These are phyloP conservation scores for Zaprionus gabonicus DNA, from an alignment of 1,140 invertebrate genomes.

Conservation along the genomic window DNA sequence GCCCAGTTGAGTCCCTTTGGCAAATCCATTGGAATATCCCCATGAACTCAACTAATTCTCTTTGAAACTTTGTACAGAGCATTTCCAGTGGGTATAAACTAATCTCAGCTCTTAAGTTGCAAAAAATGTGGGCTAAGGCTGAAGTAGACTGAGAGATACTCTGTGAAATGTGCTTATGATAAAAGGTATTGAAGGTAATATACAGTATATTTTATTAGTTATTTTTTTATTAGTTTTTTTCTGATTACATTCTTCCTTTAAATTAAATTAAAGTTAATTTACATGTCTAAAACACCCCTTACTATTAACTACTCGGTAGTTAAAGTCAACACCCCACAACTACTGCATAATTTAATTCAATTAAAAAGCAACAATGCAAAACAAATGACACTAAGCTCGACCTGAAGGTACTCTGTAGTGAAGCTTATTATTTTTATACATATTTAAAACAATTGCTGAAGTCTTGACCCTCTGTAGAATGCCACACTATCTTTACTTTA, in stretches of 20 bases:
- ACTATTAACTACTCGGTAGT: not conserved
- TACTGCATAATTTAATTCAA: slow-evolving; percentile 75
- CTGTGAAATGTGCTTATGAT: not conserved
- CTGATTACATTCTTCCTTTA: too few species aligned
- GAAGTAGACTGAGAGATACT: not conserved
- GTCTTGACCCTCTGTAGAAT: too few species aligned
- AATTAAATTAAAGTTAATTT: too few species aligned
- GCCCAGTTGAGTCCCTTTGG: not conserved
- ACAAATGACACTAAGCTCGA: not conserved
- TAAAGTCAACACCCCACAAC: slow-evolving; percentile 7
- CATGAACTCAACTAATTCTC: not conserved
- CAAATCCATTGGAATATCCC: not conserved
- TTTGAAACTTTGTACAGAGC: slow-evolving; percentile 12
- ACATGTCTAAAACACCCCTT: not conserved
- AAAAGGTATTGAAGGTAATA: too few species aligned
- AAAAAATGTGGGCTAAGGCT: not conserved
- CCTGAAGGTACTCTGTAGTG: not conserved
- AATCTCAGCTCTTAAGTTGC: slow-evolving; percentile 3
- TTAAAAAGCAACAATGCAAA: slow-evolving; percentile 43
- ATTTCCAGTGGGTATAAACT: slow-evolving; percentile 10
- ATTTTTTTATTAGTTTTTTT: too few species aligned
- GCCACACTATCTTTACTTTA: too few species aligned
- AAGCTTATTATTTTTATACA: not conserved
- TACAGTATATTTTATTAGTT: too few species aligned
- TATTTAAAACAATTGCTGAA: not conserved